These are phyloP conservation scores for Erpobdella octoculata DNA, from an alignment of 2,888 invertebrate species.

Conservation along the genomic window DNA sequence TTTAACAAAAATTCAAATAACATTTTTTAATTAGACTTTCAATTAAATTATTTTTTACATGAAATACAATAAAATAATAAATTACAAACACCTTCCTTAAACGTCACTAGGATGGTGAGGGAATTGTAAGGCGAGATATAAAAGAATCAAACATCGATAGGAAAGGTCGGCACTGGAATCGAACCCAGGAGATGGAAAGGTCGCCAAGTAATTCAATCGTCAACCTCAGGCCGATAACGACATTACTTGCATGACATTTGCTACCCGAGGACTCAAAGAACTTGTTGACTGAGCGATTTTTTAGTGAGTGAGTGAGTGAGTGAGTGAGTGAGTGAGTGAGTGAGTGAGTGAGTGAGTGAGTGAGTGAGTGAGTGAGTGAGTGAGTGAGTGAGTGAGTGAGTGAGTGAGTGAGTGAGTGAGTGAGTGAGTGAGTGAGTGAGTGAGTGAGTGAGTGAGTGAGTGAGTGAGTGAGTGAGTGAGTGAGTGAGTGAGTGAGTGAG, in stretches of 20 bases:
- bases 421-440: slow-evolving; percentile 18
- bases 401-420: slow-evolving; percentile 19
- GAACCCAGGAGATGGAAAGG: slow-evolving; percentile 10
- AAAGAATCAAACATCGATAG: slow-evolving; percentile 11
- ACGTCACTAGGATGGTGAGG: slow-evolving; percentile 8
- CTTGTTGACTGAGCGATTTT: not conserved
- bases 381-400: slow-evolving; percentile 6
- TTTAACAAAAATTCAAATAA: too few relatives aligned
- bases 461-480: not conserved
- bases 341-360: not conserved
- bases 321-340: slow-evolving; percentile 1
- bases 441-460: slow-evolving; percentile 15
- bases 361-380: slow-evolving; percentile 9
- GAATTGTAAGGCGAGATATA: too few relatives aligned
- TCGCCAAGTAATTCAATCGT: slow-evolving; percentile 14
- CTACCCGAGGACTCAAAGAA: not conserved
- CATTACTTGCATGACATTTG: slow-evolving; percentile 13
- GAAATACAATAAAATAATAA: too few relatives aligned
- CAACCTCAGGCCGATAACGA: slow-evolving; percentile 7
- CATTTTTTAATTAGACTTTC: too few relatives aligned
- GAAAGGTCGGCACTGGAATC: slow-evolving; percentile 5
- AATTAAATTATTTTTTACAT: too few relatives aligned
- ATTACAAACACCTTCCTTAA: not conserved
- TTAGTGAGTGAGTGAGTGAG: not conserved
- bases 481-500: slow-evolving; percentile 13